phyloP scores from a whole-genome alignment of 1,140 invertebrate genomes.

The Papilio machaon region DNA sequence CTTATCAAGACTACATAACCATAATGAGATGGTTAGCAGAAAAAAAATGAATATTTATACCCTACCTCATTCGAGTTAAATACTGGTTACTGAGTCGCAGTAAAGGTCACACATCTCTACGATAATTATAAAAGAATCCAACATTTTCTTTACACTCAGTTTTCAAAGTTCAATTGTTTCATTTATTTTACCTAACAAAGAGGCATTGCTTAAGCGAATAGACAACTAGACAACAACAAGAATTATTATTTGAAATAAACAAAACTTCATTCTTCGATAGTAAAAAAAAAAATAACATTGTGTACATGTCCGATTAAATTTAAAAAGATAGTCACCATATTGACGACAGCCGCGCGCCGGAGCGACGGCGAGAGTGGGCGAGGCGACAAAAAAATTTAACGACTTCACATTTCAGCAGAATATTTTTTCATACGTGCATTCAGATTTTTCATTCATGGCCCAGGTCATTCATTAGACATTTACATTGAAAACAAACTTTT shows the following conservation, averaged over 20 bases:
- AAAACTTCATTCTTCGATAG: too few species aligned
- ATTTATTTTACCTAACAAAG: neutral
- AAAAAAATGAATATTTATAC: neutral
- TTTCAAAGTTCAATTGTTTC: neutral
- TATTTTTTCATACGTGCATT: slow-evolving; percentile 8
- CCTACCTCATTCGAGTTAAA: neutral
- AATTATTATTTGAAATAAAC: too few species aligned
- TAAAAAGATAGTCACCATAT: neutral
- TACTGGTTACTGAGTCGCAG: too few species aligned
- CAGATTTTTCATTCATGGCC: slow-evolving; percentile 25
- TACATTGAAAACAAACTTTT: neutral
- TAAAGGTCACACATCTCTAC: neutral
- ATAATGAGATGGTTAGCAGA: neutral
- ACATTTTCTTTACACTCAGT: neutral
- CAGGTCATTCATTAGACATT: slow-evolving; percentile 20
- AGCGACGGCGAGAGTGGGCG: slow-evolving; percentile 18
- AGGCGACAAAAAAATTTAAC: slow-evolving; percentile 24
- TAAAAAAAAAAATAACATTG: too few species aligned
- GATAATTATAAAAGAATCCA: neutral
- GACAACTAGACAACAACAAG: neutral
- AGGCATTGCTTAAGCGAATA: neutral
- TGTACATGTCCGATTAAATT: neutral
- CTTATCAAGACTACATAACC: slow-evolving; percentile 4
- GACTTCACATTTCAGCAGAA: slow-evolving; percentile 24
- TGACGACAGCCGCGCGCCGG: neutral